These are phyloP conservation scores for Protonemura montana DNA, from an alignment of 2,888 invertebrate genomes.

Conservation along the genomic window DNA sequence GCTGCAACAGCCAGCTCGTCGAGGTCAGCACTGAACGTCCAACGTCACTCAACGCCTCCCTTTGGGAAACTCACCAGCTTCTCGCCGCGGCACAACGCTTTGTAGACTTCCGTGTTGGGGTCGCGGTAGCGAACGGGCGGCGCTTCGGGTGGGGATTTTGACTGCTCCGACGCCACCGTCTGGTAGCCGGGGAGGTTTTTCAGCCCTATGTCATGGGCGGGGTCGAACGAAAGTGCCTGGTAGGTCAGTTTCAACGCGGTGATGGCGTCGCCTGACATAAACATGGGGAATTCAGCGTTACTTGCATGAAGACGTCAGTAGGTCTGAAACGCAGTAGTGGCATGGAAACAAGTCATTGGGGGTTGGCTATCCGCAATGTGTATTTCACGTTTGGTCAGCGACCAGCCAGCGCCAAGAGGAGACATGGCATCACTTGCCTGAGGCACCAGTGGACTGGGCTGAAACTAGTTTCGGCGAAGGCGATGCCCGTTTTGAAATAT, in stretches of 20 bases:
- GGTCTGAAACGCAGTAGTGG: no score
- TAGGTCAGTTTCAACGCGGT: constrained; percentile 89
- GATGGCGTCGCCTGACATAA: constrained; percentile 75
- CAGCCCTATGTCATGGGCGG: constrained; percentile 83
- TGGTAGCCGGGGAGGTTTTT: constrained; percentile 93
- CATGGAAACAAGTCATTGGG: no score
- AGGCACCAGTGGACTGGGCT: no score
- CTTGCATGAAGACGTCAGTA: no score
- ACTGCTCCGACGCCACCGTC: constrained; percentile 58
- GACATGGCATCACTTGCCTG: no score
- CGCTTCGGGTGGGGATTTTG: constrained; percentile 53
- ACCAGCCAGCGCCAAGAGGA: no score
- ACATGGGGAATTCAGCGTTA: no score
- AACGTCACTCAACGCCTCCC: not conserved
- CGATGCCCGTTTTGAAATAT: no score
- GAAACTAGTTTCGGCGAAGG: no score
- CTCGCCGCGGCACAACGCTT: constrained; percentile 82
- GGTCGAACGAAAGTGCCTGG: constrained; percentile 80
- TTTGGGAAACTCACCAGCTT: constrained; percentile 58
- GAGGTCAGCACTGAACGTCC: not conserved
- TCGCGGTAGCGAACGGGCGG: constrained; percentile 52
- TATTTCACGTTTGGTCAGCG: no score
- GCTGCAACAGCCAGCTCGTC: not conserved
- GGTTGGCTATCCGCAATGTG: no score
- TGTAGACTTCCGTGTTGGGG: constrained; percentile 68